Percentiles rank a stretch among this genome's conserved stretches.
These are phyloP conservation scores for Ictinia mississippiensis DNA, from an alignment of 2,797 vertebrate species.

Conservation along the genomic window DNA sequence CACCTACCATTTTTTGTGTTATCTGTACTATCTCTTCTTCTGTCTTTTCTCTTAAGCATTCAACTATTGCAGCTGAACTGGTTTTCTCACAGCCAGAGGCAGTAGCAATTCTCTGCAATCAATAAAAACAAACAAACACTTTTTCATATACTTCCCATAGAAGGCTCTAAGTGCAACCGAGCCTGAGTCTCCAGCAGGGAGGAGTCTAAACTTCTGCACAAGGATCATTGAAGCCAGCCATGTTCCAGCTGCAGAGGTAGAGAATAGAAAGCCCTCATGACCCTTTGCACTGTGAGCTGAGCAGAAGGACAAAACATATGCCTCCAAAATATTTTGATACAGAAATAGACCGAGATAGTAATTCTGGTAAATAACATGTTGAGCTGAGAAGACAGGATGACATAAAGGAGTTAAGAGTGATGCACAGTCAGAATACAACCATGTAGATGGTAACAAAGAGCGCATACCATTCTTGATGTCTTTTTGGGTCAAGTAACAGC, in stretches of 20 bases:
- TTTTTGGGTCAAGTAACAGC: not conserved
- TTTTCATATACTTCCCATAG: not conserved
- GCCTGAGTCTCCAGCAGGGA: not conserved
- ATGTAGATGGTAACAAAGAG: not conserved
- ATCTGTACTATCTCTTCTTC: conserved; percentile 14
- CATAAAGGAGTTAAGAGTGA: not conserved
- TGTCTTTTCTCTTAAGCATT: conserved; percentile 54
- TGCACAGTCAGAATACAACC: not conserved
- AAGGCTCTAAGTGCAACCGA: not conserved
- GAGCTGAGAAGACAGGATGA: not conserved
- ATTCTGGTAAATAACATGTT: not conserved
- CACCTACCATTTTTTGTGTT: not conserved
- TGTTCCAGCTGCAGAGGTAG: not conserved
- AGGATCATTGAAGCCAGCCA: not conserved
- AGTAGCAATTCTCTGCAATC: conserved; percentile 44
- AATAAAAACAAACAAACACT: not conserved
- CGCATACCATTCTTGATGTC: not conserved
- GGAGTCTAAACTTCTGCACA: not conserved
- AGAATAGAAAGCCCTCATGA: not conserved
- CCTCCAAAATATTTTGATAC: not conserved
- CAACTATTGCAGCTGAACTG: conserved; percentile 48
- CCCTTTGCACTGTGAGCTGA: not conserved
- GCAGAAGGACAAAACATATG: not conserved
- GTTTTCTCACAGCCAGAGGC: conserved; percentile 29
- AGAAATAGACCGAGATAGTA: not conserved